phyloP scores from a whole-genome alignment of 2,113 vertebrate genomes.

The Corydoras sp. region DNA sequence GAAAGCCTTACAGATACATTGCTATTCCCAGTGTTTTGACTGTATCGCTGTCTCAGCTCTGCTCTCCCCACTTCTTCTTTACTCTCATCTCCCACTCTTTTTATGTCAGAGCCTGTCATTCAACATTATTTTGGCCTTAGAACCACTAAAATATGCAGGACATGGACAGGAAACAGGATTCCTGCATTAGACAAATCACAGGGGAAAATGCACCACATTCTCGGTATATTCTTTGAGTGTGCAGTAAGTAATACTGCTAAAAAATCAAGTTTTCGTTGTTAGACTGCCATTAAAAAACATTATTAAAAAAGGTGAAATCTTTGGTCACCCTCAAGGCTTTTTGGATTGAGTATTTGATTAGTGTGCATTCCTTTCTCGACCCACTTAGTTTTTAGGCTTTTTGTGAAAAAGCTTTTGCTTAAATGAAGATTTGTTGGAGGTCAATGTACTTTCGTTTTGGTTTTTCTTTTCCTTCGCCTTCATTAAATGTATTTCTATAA shows the following conservation, averaged over 20 bases:
- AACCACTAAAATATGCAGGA: conserved; percentile 44
- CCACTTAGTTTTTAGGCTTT: background rate
- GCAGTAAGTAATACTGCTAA: too few species aligned
- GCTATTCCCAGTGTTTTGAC: too few species aligned
- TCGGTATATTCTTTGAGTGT: background rate
- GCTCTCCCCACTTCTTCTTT: background rate
- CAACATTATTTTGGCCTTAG: conserved; percentile 41
- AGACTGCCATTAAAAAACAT: background rate
- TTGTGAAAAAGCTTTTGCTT: background rate
- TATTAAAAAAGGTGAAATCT: background rate
- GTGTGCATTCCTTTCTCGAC: background rate
- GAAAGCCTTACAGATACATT: too few species aligned
- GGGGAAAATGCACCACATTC: conserved; percentile 12
- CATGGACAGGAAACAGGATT: conserved; percentile 45
- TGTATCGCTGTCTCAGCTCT: background rate
- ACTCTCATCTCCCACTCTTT: conserved; percentile 10
- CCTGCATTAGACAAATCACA: conserved; percentile 36
- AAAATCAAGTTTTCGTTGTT: too few species aligned
- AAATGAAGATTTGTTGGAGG: background rate
- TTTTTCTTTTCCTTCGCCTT: background rate
- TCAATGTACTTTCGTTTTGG: background rate
- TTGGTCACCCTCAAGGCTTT: background rate
- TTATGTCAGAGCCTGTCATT: conserved; percentile 23
- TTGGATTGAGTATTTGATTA: background rate
- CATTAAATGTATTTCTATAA: background rate